Conservation (phyloP, 2,797 vertebrate species). For the Lemur catta region DNA sequence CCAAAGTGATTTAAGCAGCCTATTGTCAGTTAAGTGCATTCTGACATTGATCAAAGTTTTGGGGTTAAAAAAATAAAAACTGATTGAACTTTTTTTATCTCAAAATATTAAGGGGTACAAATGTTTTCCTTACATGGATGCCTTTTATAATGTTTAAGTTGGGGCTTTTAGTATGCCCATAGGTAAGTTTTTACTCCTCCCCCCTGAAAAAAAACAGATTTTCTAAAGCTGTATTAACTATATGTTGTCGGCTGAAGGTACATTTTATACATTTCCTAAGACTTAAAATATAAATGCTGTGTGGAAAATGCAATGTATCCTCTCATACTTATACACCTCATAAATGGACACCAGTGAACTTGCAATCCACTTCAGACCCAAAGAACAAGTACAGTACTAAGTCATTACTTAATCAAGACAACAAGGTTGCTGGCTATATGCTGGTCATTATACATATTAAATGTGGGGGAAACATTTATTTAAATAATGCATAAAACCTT, state of each 20-base stretch:
- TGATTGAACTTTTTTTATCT: neutral
- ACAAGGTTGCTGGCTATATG: conserved; percentile 1
- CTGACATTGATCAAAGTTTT: conserved; percentile 37
- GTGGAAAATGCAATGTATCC: neutral
- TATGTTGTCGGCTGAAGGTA: too few relatives aligned
- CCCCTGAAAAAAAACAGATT: neutral
- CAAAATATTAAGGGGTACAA: neutral
- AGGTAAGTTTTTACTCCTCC: neutral
- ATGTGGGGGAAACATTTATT: conserved; percentile 4
- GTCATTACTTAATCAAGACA: neutral
- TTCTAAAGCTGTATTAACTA: too few relatives aligned
- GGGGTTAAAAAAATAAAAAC: conserved; percentile 58
- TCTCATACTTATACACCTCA: neutral
- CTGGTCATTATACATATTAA: conserved; percentile 5
- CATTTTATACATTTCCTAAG: neutral
- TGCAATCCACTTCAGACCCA: neutral
- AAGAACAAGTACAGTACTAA: neutral
- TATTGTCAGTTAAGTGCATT: conserved; percentile 38
- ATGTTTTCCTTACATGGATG: neutral
- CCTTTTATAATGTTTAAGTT: neutral
- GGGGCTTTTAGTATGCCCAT: neutral
- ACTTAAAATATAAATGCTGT: conserved; percentile 38
- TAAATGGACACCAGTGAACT: neutral
- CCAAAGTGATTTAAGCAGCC: conserved; percentile 2
- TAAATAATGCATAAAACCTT: conserved; percentile 22